Base-by-base conservation (phyloP, 2,113 vertebrate genomes). In the Crotalus horridus region DNA sequence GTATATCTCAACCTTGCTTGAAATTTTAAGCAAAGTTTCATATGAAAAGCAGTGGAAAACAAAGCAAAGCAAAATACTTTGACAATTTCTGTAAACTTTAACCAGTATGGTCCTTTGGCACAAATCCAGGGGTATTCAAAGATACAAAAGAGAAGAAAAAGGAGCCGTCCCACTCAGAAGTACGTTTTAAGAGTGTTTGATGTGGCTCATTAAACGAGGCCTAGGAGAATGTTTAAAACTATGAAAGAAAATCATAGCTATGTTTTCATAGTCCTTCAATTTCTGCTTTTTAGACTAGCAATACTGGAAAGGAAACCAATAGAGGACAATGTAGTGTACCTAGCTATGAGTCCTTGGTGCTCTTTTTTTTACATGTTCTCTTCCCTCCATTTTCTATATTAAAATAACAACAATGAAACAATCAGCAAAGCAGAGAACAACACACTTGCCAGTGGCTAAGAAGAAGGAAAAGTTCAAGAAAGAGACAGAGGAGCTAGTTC, bases 21-120 rank as follows among this genome's bases (percentile, higher is more conserved):
- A 95, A 96, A 92, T 29, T 94, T 24, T 54, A 86, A 91, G 85
- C 46, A 94, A 94, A 94, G 55, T 93, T 90, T 89, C 55, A 95
- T 91, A 11, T 85, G 88, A 59, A 95, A 89, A 74, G 92, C 88
- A 91, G 5, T 56, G 86, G 53, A 95, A 91, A 74, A 92, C 87
- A 95, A 91, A 85, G 94, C 92, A 94, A 93, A 92, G 93, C 87
- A 74, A 26, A 23, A 0, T 69, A 15, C 90, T 93, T 89, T 90
- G 53, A 33, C 53, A 92, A 13, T n/a, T 55, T 15, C 48, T 39
- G 11, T 74, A 74, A 74, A 74, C 33, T 59, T 92, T 59, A 23
- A 11, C 46, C 20, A 48, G 17, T 86, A 86, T 26, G 29, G 64
- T 74, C 29, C 64, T 74, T 33, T 86, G 85, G 21, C 0, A 23